Percentiles rank a stretch among this genome's conserved stretches.
These are phyloP conservation scores for Panthera uncia DNA, from an alignment of 2,113 vertebrate species.

Conservation along the genomic window DNA sequence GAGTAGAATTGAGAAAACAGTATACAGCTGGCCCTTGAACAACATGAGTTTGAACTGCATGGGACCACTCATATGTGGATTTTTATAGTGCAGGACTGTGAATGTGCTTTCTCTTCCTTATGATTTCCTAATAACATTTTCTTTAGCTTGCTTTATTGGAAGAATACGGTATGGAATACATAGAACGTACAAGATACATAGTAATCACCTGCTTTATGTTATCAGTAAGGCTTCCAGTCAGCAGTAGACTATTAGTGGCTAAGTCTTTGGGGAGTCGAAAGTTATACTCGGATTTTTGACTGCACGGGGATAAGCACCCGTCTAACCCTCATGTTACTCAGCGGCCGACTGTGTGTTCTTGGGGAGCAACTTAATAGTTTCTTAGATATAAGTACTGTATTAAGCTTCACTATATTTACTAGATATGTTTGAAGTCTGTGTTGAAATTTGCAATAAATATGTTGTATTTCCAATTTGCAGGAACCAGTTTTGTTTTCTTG, in stretches of 20 bases:
- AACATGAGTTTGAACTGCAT: not conserved
- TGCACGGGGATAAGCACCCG: not conserved
- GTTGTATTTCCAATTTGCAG: conserved; percentile 79
- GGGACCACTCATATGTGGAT: not conserved
- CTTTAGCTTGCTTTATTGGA: not conserved
- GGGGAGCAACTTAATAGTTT: not conserved
- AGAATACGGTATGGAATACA: not conserved
- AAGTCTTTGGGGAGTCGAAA: not conserved
- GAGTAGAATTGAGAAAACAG: not conserved
- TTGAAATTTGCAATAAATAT: not conserved
- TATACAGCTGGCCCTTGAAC: not conserved
- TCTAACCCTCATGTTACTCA: not conserved
- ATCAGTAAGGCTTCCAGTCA: not conserved
- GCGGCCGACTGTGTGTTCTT: not conserved
- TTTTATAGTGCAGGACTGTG: not conserved
- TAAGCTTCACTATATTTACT: not conserved
- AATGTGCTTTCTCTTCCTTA: not conserved
- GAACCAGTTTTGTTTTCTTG: conserved; percentile 97
- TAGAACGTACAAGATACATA: not conserved
- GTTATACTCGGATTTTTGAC: not conserved
- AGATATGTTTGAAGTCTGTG: not conserved
- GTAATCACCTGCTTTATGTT: not conserved
- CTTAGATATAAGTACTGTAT: not conserved
- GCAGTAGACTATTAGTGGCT: not conserved
- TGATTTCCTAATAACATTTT: not conserved